phyloP scores from a whole-genome alignment of 2,888 invertebrate genomes.

The Mantis religiosa region DNA sequence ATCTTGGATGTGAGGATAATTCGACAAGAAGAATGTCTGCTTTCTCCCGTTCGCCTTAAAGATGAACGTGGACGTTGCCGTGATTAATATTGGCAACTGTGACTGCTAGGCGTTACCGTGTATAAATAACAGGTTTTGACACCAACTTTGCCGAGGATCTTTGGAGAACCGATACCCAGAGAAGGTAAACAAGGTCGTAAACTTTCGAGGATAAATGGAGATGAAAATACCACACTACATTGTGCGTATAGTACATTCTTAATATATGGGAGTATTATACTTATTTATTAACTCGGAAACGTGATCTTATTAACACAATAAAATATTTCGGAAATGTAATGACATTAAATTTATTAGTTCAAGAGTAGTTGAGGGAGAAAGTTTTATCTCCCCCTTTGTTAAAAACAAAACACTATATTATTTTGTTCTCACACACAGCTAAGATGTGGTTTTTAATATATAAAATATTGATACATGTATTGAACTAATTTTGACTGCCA shows the following conservation, averaged over 20 bases:
- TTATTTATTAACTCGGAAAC: not conserved
- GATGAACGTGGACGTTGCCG: not conserved
- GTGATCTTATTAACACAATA: no score
- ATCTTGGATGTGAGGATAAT: slow-evolving; percentile 25
- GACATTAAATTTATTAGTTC: no score
- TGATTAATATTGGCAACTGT: not conserved
- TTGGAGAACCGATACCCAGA: not conserved
- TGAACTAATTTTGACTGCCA: no score
- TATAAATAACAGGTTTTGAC: not conserved
- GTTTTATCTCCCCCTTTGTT: no score
- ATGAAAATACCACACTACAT: not conserved
- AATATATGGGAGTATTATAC: not conserved
- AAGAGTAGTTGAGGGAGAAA: no score
- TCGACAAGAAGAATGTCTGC: slow-evolving; percentile 26
- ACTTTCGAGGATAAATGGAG: not conserved
- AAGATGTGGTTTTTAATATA: no score
- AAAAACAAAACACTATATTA: no score
- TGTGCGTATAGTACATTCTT: not conserved
- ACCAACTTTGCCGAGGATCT: not conserved
- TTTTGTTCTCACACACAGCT: no score
- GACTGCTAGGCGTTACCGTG: not conserved
- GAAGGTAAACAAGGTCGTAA: not conserved
- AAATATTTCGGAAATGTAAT: no score
- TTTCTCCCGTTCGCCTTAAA: not conserved
- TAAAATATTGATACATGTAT: no score